Base-by-base conservation (phyloP, 2,888 invertebrate species). In the Prosopocoilus inquinatus region DNA sequence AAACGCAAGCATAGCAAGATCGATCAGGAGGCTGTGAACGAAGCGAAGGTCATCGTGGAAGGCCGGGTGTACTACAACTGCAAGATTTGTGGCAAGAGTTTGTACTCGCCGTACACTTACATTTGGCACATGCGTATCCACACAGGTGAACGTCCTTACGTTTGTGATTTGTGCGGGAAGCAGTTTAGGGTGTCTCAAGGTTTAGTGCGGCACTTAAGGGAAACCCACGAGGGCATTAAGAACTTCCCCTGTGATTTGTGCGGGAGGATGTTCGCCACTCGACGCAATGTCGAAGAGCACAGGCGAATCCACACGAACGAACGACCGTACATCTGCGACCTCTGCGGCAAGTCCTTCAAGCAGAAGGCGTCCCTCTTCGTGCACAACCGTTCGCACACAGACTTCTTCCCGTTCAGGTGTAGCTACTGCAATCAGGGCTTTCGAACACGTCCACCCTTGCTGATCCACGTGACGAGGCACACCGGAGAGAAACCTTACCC, bases 131-230 rank as follows among this genome's bases (percentile, higher is more conserved):
- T 79, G 68, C 78, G 85, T 9, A 86, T 86, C 52, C 86, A 87
- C 69, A 83, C 85, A 5, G 86, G 85, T 2, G 86, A 86, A 72
- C 78, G 84, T 45, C 84, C 86, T 1, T 86, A 82, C 71, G 82
- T 84, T 1, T 87, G 87, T 67, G 85, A 87, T 70, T 68, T 84
- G 13, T 87, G 87, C 70, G 86, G 86, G 2, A 85, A 84, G 64
- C 82, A 82, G 67, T 87, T 87, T 73, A 78, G 86, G 15, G 82
- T 85, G n/a, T 84, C 84, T 11, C 82, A 82, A 72, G 86, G 85
- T 0, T 73, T 87, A 20, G 81, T 81, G 44, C 76, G 86, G 1
- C 87, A 87, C 67, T 65, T 86, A 16, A 78, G 81, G 15, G 84
- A 85, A 64, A 86, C 86, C 2, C 87, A 87, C 73, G 81, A 82